phyloP scores from a whole-genome alignment of 2,888 invertebrate genomes.

The Emmelina monodactyla region DNA sequence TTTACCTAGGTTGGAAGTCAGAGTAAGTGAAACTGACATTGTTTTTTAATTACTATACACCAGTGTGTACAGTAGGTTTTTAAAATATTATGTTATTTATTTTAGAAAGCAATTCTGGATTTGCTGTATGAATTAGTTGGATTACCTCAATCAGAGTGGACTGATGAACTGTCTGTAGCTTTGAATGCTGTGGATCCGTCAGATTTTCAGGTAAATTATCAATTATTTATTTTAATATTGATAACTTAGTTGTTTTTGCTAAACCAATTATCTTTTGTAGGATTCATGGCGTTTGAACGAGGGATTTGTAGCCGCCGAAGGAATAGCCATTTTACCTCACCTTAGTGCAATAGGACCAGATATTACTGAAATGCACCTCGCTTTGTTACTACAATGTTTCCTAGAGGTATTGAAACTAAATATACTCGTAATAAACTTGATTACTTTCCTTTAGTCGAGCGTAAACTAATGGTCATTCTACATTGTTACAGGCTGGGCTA shows the following conservation, averaged over 20 bases:
- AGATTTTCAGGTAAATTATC: conserved; percentile 66
- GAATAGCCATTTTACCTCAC: conserved; percentile 84
- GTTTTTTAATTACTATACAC: too few species aligned
- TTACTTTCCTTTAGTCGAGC: not conserved
- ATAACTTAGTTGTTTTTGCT: too few species aligned
- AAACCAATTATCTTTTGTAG: too few species aligned
- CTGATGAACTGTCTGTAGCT: conserved; percentile 89
- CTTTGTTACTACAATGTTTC: conserved; percentile 87
- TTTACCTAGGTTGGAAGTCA: conserved; percentile 87
- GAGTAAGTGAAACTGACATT: conserved; percentile 70
- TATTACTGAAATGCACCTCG: conserved; percentile 89
- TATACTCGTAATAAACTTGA: not conserved
- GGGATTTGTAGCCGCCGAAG: conserved; percentile 95
- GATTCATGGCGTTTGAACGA: conserved; percentile 90
- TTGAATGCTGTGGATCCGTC: conserved; percentile 89
- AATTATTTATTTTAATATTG: not conserved
- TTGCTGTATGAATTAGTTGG: conserved; percentile 90
- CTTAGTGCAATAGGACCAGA: conserved; percentile 86
- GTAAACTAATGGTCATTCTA: not conserved
- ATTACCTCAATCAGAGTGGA: conserved; percentile 89
- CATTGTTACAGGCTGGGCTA: conserved; percentile 70
- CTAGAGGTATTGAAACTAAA: conserved; percentile 70
- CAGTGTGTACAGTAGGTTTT: too few species aligned
- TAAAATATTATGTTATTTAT: too few species aligned
- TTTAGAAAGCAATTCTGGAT: conserved; percentile 89